A percentile compares a stretch with the other conserved stretches of the same genome.
These are phyloP conservation scores for Thelaira solivaga DNA, from an alignment of 2,888 invertebrate species.

Conservation along the genomic window DNA sequence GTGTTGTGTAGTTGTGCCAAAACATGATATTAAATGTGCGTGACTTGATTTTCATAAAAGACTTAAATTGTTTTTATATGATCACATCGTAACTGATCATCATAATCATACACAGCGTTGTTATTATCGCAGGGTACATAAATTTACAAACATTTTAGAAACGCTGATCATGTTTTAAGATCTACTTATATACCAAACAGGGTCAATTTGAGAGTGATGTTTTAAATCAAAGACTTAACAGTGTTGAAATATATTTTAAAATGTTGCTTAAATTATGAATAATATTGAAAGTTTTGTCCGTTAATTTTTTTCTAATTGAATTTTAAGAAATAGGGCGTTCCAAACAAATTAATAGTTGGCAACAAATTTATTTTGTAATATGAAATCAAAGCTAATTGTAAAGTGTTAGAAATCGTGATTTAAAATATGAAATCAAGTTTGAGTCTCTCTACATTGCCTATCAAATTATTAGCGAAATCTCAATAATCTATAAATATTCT, in stretches of 20 bases:
- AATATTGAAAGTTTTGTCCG: neutral
- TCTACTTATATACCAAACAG: neutral
- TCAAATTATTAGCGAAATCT: too few species aligned
- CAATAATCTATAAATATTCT: too few species aligned
- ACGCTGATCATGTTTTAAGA: constrained; percentile 16
- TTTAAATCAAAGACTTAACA: neutral
- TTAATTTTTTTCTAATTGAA: too few species aligned
- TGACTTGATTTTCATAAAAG: constrained; percentile 64
- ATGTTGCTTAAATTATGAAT: too few species aligned
- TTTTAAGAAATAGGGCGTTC: too few species aligned
- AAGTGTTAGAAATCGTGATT: too few species aligned
- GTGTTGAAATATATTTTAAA: neutral
- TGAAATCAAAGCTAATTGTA: too few species aligned
- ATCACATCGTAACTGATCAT: constrained; percentile 65
- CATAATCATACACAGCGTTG: constrained; percentile 55
- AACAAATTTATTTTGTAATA: too few species aligned
- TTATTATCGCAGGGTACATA: neutral
- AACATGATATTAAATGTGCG: constrained; percentile 64
- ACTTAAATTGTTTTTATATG: constrained; percentile 60
- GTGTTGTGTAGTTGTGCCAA: constrained; percentile 53
- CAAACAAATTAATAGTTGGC: too few species aligned
- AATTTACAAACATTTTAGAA: constrained; percentile 15
- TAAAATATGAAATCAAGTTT: too few species aligned
- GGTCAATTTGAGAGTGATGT: neutral
- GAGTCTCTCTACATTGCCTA: too few species aligned